Evolutionary conservation across 2,797 vertebrate genomes (phyloP).

Genomic region (Rhincodon typus): DNA sequence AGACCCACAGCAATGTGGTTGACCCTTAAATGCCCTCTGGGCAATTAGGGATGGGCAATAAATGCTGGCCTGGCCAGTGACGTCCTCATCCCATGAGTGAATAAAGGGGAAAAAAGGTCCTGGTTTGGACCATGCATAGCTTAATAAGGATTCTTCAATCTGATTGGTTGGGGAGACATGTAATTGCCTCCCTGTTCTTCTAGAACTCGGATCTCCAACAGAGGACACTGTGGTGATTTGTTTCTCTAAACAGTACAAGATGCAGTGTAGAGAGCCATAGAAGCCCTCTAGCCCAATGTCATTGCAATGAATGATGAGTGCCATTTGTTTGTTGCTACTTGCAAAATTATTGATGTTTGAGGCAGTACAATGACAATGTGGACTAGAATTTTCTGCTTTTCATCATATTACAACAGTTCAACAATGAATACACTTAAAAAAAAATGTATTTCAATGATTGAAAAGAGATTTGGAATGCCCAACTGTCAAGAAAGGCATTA

Average conservation of each 20-base stretch:
- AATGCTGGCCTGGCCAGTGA: no score
- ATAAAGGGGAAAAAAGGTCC: background rate
- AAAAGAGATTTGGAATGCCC: no score
- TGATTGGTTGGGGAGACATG: background rate
- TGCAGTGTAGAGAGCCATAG: background rate
- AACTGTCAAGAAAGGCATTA: no score
- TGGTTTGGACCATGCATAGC: background rate
- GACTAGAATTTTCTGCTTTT: no score
- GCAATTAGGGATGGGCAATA: no score
- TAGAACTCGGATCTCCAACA: background rate
- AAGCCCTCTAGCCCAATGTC: background rate
- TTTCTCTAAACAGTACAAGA: background rate
- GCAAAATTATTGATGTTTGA: background rate
- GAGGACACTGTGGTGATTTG: background rate
- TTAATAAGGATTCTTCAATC: background rate
- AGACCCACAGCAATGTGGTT: no score
- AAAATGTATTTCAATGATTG: no score
- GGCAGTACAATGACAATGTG: no score
- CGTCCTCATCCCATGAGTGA: no score
- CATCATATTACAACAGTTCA: no score
- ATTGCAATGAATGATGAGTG: background rate
- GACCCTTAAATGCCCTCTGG: no score
- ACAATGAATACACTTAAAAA: no score
- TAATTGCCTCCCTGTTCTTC: background rate
- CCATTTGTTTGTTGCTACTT: background rate